These are phyloP conservation scores for Lycocerus yunnanus DNA, from an alignment of 2,888 invertebrate species.

Conservation along the genomic window DNA sequence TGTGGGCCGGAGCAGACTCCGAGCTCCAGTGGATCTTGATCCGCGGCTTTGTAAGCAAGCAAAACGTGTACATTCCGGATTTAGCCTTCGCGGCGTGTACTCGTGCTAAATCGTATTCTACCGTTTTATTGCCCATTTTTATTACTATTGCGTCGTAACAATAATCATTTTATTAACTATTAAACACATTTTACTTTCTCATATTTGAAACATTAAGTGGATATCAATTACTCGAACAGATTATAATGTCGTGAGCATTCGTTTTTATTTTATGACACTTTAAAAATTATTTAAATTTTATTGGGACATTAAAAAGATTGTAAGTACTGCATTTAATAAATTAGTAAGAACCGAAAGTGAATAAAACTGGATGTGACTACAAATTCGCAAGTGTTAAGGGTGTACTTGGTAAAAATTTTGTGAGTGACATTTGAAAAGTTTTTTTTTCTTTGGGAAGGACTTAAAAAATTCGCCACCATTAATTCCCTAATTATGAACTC, in stretches of 20 bases:
- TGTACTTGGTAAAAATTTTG: conserved; percentile 4
- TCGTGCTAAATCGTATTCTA: conserved; percentile 44
- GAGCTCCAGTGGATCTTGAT: conserved; percentile 61
- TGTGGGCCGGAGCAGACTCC: conserved; percentile 62
- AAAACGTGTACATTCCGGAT: conserved; percentile 64
- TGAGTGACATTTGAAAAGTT: conserved; percentile 25
- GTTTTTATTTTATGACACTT: conserved; percentile 10
- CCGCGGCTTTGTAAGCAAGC: conserved; percentile 68
- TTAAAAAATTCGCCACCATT: conserved; percentile 40
- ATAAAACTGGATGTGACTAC: neutral
- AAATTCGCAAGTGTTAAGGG: neutral
- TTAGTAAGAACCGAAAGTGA: conserved; percentile 15
- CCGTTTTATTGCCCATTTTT: conserved; percentile 50
- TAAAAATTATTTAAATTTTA: conserved; percentile 12
- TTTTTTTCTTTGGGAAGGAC: conserved; percentile 8
- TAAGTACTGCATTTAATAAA: conserved; percentile 2
- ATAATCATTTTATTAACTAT: conserved; percentile 53
- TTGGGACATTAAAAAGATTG: conserved; percentile 3
- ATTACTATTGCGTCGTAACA: conserved; percentile 53
- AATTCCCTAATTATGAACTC: conserved; percentile 78
- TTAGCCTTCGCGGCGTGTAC: conserved; percentile 52
- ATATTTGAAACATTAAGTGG: conserved; percentile 32
- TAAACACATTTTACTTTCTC: conserved; percentile 33
- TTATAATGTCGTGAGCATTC: conserved; percentile 29
- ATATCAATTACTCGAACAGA: conserved; percentile 28